These are phyloP conservation scores for Cheirogaleus medius DNA, from an alignment of 2,113 vertebrate genomes.

Conservation along the genomic window DNA sequence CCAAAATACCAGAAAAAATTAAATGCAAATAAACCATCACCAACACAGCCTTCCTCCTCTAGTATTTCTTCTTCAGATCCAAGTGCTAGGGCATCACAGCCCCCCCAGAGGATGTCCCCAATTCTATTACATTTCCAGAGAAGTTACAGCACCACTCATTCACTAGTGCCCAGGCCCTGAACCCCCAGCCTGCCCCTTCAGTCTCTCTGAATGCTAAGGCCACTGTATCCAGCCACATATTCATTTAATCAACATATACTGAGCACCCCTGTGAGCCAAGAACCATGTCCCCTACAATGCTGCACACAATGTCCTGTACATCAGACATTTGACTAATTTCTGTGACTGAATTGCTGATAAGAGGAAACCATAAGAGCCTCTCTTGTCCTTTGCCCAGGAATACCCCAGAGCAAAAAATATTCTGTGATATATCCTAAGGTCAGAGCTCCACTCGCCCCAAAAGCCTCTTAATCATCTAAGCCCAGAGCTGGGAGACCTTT, in stretches of 20 bases:
- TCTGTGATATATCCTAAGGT: background rate
- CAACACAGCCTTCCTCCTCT: background rate
- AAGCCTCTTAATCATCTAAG: slow-evolving; percentile 28
- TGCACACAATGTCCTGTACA: background rate
- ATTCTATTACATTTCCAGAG: background rate
- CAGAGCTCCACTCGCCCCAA: background rate
- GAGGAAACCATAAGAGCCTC: background rate
- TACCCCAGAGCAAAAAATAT: background rate
- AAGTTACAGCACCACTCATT: background rate
- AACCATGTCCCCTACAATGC: background rate
- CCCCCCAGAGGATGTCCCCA: background rate
- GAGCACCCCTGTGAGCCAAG: background rate
- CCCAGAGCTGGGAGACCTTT: background rate
- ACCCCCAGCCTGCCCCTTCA: background rate
- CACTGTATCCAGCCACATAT: background rate
- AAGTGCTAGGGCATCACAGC: background rate
- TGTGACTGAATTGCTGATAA: background rate
- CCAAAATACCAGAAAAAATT: slow-evolving; percentile 29
- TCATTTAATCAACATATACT: background rate
- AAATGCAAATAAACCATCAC: background rate
- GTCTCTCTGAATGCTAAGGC: background rate
- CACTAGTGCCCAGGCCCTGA: background rate
- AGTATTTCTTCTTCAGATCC: background rate
- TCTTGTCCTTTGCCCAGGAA: slow-evolving; percentile 10
- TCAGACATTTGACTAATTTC: background rate